Evolutionary conservation across 2,113 vertebrate genomes (phyloP), one percentile per base, ranked within the genome.

Genomic region (Carettochelys insculpta): DNA sequence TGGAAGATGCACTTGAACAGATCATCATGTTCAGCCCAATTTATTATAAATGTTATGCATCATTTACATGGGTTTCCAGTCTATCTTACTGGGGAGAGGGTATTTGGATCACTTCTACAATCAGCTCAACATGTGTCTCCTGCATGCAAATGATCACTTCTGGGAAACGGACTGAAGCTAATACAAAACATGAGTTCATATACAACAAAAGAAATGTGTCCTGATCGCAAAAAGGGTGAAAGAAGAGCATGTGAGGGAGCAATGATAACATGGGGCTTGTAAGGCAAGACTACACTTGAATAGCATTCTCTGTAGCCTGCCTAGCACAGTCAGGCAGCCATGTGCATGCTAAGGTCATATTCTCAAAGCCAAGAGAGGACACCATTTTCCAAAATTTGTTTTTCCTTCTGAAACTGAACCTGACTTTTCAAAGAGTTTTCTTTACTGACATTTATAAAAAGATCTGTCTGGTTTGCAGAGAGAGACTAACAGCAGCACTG

Each of bases 41-140:
- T 96, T 95, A 94, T 97, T 97, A 96, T 75, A 94, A 95, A 93
- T 79, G 87, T 10, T 92, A 94, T 94, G 92, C 83, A 73, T 97
- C 95, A 97, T 97, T 97, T 96, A 91, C 90, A 94, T 90, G 83
- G 76, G 53, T 82, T 97, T 92, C 92, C 91, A 73, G 86, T 86
- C 87, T 94, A 82, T 87, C 95, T 97, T 94, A 87, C 80, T 86
- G 90, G 38, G 68, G 53, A 91, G 85, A 27, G 52, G 77, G 77
- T 90, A 93, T 41, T 94, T 51, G 76, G 13, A 48, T 95, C 75
- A 53, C 45, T 77, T 92, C 80, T 93, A 53, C 31, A 87, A 78
- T 85, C 79, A 93, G 58, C 16, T 82, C 34, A 90, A 85, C 38
- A 88, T 91, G 50, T 95, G 95, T 89, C 51, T 96, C 79, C 12